These are phyloP conservation scores for Muscidifurax raptorellus DNA, from an alignment of 1,140 invertebrate genomes.

Conservation along the genomic window DNA sequence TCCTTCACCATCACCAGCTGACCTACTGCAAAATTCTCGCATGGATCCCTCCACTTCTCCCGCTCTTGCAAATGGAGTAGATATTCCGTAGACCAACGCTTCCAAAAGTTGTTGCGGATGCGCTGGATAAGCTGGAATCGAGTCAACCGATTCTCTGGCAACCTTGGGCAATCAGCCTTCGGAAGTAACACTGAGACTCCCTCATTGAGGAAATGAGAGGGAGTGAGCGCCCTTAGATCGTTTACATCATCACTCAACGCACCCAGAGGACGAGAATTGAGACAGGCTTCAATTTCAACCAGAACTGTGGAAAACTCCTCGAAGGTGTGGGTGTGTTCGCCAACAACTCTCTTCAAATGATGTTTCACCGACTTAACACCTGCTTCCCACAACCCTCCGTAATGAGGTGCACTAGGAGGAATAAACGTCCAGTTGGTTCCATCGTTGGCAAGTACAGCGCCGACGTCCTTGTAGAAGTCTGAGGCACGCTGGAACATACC, in stretches of 20 bases:
- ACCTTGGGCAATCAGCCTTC: not conserved
- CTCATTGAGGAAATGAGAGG: constrained; percentile 6
- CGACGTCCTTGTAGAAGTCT: not conserved
- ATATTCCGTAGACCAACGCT: constrained; percentile 49
- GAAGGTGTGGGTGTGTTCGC: too few relatives aligned
- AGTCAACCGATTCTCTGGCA: not conserved
- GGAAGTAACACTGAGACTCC: not conserved
- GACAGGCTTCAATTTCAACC: constrained; percentile 54
- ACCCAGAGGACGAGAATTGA: constrained; percentile 55
- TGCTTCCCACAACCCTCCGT: too few relatives aligned
- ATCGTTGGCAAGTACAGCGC: not conserved
- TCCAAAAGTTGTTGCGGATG: not conserved
- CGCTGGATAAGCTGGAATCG: constrained; percentile 4
- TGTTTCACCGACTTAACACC: too few relatives aligned
- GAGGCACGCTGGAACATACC: not conserved
- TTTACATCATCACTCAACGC: constrained; percentile 9
- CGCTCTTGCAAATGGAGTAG: constrained; percentile 29
- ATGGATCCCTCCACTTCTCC: constrained; percentile 26
- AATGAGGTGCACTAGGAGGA: too few relatives aligned
- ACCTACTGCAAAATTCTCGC: constrained; percentile 18
- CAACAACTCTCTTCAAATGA: too few relatives aligned
- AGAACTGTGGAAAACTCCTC: too few relatives aligned
- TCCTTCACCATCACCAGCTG: constrained; percentile 44
- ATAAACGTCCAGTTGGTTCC: constrained; percentile 46
- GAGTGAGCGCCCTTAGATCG: constrained; percentile 20